phyloP scores from a whole-genome alignment of 2,113 vertebrate species.

The Dissostichus mawsoni region DNA sequence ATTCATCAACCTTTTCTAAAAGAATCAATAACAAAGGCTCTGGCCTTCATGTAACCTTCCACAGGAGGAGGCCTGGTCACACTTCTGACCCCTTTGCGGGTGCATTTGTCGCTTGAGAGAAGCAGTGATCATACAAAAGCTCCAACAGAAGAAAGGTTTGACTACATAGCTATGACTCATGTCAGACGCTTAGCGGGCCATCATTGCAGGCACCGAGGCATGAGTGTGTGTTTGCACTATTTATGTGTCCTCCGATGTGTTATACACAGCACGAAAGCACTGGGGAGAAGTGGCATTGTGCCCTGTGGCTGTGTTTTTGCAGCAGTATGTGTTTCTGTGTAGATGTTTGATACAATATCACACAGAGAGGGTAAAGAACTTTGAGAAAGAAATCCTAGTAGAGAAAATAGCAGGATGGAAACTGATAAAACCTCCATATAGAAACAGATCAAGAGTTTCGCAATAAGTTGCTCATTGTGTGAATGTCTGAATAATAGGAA shows the following conservation, averaged over 20 bases:
- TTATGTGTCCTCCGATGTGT: conserved; percentile 38
- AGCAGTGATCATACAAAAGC: conserved; percentile 19
- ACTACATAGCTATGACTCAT: conserved; percentile 49
- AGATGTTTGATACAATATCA: conserved; percentile 24
- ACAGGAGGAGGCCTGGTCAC: neutral
- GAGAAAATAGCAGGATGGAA: neutral
- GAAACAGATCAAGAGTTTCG: neutral
- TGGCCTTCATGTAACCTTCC: neutral
- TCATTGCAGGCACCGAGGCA: conserved; percentile 42
- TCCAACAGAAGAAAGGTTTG: conserved; percentile 10
- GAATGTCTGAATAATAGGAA: neutral
- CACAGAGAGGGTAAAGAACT: conserved; percentile 4
- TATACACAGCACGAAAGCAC: neutral
- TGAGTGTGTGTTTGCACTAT: conserved; percentile 32
- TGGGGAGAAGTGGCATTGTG: conserved; percentile 3
- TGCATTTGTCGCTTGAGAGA: conserved; percentile 16
- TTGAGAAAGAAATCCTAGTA: neutral
- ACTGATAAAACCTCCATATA: neutral
- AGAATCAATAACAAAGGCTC: neutral
- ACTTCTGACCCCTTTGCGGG: conserved; percentile 5
- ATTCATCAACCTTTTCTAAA: neutral
- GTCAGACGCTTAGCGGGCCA: conserved; percentile 32
- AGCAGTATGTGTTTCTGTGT: conserved; percentile 13
- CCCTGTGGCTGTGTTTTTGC: conserved; percentile 15
- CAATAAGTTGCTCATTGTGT: neutral